Evolutionary conservation across 64 coral and sea anemone species (phyloP).

Genomic region (Orbicella faveolata): DNA sequence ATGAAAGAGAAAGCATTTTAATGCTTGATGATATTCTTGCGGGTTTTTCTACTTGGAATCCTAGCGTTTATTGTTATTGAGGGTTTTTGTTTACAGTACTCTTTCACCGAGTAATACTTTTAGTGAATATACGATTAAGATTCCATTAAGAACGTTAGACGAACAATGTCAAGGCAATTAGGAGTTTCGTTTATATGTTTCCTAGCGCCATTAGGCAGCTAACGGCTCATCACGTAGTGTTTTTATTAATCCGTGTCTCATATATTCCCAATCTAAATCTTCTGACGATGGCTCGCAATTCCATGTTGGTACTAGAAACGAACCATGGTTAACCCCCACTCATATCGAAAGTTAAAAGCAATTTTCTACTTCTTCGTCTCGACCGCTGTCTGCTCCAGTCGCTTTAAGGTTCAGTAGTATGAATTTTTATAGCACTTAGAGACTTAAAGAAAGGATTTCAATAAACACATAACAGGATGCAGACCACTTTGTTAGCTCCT

Average conservation of each 20-base stretch:
- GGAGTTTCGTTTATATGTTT: neutral
- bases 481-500: conserved; percentile 15
- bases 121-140: conserved; percentile 45
- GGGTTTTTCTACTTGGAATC: neutral
- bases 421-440: neutral
- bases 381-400: neutral
- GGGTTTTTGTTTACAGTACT: conserved; percentile 3
- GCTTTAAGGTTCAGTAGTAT: neutral
- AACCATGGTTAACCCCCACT: neutral
- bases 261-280: neutral
- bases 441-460: neutral
- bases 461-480: neutral
- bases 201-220: conserved; percentile 31
- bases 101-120: conserved; percentile 40
- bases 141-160: conserved; percentile 48
- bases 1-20: neutral
- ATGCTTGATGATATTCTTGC: neutral
- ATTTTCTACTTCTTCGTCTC: neutral
- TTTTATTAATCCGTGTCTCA: conserved; percentile 1
- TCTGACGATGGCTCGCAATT: neutral
- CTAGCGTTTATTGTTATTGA: neutral
- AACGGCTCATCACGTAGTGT: conserved; percentile 26
- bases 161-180: conserved; percentile 47
- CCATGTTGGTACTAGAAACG: neutral
- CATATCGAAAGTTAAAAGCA: neutral